These are phyloP conservation scores for Macroglossus sobrinus DNA, from an alignment of 2,113 vertebrate genomes.

Conservation along the genomic window DNA sequence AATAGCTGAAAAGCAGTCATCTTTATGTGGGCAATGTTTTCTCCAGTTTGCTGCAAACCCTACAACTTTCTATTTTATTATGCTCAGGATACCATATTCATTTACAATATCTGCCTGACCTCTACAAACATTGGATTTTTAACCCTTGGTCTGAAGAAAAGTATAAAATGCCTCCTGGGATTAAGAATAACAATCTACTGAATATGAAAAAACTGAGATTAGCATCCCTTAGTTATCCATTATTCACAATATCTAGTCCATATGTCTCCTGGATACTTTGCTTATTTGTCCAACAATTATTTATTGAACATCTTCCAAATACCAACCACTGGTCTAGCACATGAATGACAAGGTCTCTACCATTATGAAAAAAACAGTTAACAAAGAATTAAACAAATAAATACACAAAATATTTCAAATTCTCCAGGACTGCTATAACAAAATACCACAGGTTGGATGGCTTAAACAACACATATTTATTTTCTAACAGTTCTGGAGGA, in stretches of 20 bases:
- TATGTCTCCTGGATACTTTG: background rate
- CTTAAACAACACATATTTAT: background rate
- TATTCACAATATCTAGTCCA: background rate
- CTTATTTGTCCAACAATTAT: background rate
- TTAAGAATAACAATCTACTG: background rate
- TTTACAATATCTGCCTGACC: background rate
- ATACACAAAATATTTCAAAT: background rate
- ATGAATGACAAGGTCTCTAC: background rate
- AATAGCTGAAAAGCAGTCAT: background rate
- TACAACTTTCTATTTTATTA: background rate
- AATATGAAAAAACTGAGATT: background rate
- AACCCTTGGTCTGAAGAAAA: background rate
- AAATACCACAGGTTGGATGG: background rate
- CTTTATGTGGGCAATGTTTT: background rate
- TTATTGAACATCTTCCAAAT: background rate
- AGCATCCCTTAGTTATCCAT: background rate
- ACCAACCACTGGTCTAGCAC: background rate
- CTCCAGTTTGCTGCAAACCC: background rate
- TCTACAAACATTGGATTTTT: background rate
- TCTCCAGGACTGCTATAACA: background rate
- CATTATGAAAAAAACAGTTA: background rate
- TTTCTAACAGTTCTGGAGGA: background rate
- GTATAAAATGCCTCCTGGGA: background rate
- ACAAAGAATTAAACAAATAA: background rate
- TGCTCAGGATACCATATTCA: background rate